Conservation (phyloP, 2,888 invertebrate genomes). For the Thyatira batis region DNA sequence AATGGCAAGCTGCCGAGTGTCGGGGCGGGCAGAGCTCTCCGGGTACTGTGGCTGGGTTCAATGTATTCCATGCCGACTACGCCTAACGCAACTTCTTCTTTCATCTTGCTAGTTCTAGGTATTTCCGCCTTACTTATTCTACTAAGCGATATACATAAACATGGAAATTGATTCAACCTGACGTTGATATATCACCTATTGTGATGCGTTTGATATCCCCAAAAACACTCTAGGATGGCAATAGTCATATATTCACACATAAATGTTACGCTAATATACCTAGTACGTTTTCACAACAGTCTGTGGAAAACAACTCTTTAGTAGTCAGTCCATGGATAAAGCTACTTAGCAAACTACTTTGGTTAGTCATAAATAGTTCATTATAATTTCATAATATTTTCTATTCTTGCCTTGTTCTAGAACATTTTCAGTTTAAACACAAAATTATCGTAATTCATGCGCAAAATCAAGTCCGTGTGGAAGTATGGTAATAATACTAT, state of each 20-base stretch:
- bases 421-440: not conserved
- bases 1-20: not conserved
- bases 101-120: not conserved
- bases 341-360: not conserved
- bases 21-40: constrained; percentile 17
- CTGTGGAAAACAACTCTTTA: not conserved
- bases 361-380: not conserved
- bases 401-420: constrained; percentile 23
- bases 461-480: not conserved
- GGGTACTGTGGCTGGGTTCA: constrained; percentile 21
- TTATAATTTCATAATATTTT: constrained; percentile 17
- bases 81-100: constrained; percentile 14
- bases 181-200: not conserved
- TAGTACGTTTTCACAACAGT: not conserved
- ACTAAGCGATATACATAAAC: not conserved
- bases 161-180: not conserved
- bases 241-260: not conserved
- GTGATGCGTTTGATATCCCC: not conserved
- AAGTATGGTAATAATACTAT: not conserved
- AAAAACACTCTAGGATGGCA: not conserved
- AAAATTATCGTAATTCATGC: not conserved
- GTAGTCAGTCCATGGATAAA: not conserved
- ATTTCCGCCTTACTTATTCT: constrained; percentile 4
- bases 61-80: constrained; percentile 18
- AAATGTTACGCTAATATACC: not conserved